Evolutionary conservation across 2,797 vertebrate genomes (phyloP), one percentile per base, ranked within the genome.

Genomic region (Pelochelys cantorii): DNA sequence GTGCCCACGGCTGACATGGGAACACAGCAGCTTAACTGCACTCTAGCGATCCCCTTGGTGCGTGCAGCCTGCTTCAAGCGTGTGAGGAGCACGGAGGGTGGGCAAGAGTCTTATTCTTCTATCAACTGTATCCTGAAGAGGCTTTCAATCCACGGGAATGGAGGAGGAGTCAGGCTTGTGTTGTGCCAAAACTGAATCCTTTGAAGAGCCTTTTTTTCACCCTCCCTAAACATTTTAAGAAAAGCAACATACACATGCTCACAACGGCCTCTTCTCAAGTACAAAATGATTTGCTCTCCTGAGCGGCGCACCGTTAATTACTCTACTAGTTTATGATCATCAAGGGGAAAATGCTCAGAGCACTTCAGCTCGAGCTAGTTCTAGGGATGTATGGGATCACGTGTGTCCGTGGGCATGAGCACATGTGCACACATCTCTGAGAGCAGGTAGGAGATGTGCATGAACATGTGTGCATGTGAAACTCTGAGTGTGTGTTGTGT

Each of bases 351-450:
- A 74, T 52, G 25, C 25, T 56, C 53, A 53, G 9, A 54, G 77
- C 11, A 6, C 53, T 31, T 7, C 53, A 52, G 5, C 17, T 54
- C 5, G 5, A 15, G 17, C 29, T 53, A 18, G 52, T 29, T 2
- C 7, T 1, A 3, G 62, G 53, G 65, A 55, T n/a, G 52, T 3
- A 10, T 10, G 48, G 14, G 17, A 2, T 8, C 60, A 10, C 5
- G 31, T 1, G 60, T 31, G 23, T 57, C 4, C 0, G 0, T 15
- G 60, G 0, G 0, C 53, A 12, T 54, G 14, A 54, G 53, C 53
- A 54, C 53, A 18, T 78, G 48, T 60, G 27, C 59, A 60, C 59
- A 59, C 57, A 3, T 20, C 4, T n/a, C 5, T 37, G 65, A 3
- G 18, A 68, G 65, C 60, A 2, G 18, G 65, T 8, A 15, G n/a